Percentiles rank a stretch among this genome's conserved stretches.
phyloP scores from a whole-genome alignment of 2,888 invertebrate genomes.

The Empis livida region DNA sequence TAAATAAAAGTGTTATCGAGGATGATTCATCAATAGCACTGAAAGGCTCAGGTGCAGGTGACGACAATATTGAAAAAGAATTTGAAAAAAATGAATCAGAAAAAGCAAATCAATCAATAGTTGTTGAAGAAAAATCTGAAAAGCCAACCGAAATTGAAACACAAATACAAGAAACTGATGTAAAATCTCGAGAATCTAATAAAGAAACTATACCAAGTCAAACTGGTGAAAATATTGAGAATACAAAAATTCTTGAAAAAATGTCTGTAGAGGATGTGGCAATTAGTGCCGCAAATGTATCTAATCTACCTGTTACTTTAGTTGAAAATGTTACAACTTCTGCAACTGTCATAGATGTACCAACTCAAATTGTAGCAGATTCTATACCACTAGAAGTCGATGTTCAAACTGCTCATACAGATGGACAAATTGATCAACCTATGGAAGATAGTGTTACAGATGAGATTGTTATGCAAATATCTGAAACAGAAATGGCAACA shows the following conservation, averaged over 20 bases:
- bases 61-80: constrained; percentile 1
- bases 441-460: constrained; percentile 7
- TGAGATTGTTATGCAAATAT: constrained; percentile 6
- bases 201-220: not conserved
- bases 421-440: constrained; percentile 7
- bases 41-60: constrained; percentile 13
- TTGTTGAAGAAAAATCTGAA: constrained; percentile 1
- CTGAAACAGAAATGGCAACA: constrained; percentile 27
- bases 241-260: constrained; percentile 7
- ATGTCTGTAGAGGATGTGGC: constrained; percentile 10
- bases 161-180: constrained; percentile 4
- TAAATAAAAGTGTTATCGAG: constrained; percentile 3
- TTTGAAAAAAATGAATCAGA: constrained; percentile 7
- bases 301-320: not conserved
- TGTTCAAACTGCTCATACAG: not conserved
- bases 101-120: constrained; percentile 1
- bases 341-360: constrained; percentile 1
- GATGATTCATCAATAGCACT: constrained; percentile 1
- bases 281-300: not conserved
- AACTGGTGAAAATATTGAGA: not conserved
- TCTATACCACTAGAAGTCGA: constrained; percentile 2
- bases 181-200: constrained; percentile 6
- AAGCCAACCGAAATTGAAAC: constrained; percentile 5
- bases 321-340: not conserved
- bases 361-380: not conserved